phyloP scores from a whole-genome alignment of 2,113 vertebrate species.

The Anser brachyrhynchus region DNA sequence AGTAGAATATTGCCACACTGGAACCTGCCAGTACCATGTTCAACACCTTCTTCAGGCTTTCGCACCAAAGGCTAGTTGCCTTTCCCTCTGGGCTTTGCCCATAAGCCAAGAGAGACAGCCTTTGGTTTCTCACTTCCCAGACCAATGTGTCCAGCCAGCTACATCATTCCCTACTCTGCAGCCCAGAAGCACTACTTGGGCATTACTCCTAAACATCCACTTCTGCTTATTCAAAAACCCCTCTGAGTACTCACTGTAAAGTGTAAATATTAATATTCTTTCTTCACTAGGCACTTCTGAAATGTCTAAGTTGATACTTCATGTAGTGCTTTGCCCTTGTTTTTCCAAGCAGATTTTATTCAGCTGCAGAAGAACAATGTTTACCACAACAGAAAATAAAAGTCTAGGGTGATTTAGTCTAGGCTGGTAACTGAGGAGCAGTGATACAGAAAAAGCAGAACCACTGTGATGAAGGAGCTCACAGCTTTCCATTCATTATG shows the following conservation, averaged over 20 bases:
- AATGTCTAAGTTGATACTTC: slow-evolving; percentile 9
- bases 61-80: not conserved
- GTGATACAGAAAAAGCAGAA: not conserved
- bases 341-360: slow-evolving; percentile 17
- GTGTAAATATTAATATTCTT: slow-evolving; percentile 11
- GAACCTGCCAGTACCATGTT: not conserved
- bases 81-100: not conserved
- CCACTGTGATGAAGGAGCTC: not conserved
- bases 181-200: not conserved
- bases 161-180: not conserved
- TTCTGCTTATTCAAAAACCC: not conserved
- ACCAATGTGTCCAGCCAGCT: not conserved
- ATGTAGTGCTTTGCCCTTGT: not conserved
- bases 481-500: not conserved
- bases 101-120: not conserved
- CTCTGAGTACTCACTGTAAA: not conserved
- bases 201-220: not conserved
- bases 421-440: not conserved
- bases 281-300: not conserved
- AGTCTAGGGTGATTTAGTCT: not conserved
- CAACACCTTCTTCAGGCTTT: not conserved
- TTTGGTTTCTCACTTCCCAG: not conserved
- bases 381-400: not conserved
- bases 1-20: not conserved
- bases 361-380: not conserved